A percentile compares a stretch with the other conserved stretches of the same genome.
Conservation (phyloP, 2,888 invertebrate species). For the Schrankia costaestrigalis region DNA sequence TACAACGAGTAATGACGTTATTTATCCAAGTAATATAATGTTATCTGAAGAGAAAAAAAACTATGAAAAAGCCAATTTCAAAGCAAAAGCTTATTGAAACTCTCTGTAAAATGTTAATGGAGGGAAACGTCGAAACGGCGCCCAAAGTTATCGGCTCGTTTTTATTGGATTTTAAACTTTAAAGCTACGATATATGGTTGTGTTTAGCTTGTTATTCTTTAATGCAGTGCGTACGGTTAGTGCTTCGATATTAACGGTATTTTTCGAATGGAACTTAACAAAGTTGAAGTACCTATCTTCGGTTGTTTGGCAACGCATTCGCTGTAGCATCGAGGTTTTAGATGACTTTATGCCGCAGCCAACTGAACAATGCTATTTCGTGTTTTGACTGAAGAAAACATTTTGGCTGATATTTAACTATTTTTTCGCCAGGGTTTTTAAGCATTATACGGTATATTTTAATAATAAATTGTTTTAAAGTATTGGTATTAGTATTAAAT, state of each 20-base stretch:
- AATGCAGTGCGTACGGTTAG: constrained; percentile 28
- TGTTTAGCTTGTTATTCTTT: constrained; percentile 11
- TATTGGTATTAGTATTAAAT: too few relatives aligned
- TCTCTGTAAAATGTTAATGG: constrained; percentile 37
- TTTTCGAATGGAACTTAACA: constrained; percentile 28
- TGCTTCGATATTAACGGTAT: constrained; percentile 26
- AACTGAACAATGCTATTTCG: constrained; percentile 11
- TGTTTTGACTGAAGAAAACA: constrained; percentile 1
- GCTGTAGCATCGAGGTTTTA: constrained; percentile 14
- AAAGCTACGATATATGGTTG: constrained; percentile 11
- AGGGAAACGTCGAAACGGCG: constrained; percentile 31
- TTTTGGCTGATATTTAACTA: too few relatives aligned
- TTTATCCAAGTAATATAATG: constrained; percentile 31
- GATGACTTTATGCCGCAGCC: constrained; percentile 13
- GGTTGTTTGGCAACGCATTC: constrained; percentile 27
- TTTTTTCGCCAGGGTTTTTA: too few relatives aligned
- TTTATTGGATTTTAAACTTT: constrained; percentile 26
- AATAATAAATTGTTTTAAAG: too few relatives aligned
- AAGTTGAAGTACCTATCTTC: constrained; percentile 28
- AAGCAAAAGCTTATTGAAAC: constrained; percentile 41
- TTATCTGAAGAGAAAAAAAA: constrained; percentile 24
- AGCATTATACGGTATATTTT: too few relatives aligned
- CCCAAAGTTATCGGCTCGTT: constrained; percentile 19
- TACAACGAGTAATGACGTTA: constrained; percentile 30
- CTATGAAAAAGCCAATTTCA: constrained; percentile 34